Conservation (phyloP, 2,797 vertebrate genomes). For the Tarsius wallacei region DNA sequence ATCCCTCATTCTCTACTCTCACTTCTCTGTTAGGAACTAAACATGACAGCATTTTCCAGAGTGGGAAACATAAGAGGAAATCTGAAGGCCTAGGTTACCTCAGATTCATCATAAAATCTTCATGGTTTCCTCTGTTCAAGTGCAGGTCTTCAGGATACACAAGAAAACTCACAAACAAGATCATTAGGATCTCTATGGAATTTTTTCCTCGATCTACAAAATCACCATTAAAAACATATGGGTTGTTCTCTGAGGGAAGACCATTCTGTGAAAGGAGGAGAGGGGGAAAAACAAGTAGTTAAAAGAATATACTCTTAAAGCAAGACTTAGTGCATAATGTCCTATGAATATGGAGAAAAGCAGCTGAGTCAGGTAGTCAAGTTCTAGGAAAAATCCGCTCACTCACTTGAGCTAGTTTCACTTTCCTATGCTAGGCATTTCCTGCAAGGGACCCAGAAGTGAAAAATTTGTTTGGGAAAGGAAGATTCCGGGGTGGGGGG, state of each 20-base stretch:
- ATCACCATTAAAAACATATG: slow-evolving; percentile 98
- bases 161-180: slow-evolving; percentile 96
- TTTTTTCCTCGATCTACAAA: slow-evolving; percentile 98
- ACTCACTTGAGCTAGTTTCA: background rate
- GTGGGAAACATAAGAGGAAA: slow-evolving; percentile 44
- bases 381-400: background rate
- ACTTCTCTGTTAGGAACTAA: background rate
- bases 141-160: slow-evolving; percentile 96
- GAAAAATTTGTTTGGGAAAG: slow-evolving; percentile 4
- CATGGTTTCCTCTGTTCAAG: slow-evolving; percentile 98
- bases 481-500: background rate
- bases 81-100: slow-evolving; percentile 90
- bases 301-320: slow-evolving; percentile 59
- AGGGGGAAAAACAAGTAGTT: slow-evolving; percentile 48
- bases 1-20: background rate
- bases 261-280: slow-evolving; percentile 94
- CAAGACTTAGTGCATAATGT: background rate
- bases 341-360: slow-evolving; percentile 30
- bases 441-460: slow-evolving; percentile 36
- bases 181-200: slow-evolving; percentile 96
- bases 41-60: slow-evolving; percentile 5
- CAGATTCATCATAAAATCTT: slow-evolving; percentile 98
- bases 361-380: slow-evolving; percentile 1
- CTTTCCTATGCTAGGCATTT: slow-evolving; percentile 5
- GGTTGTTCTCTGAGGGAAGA: slow-evolving; percentile 95